These are phyloP conservation scores for Dendroctonus ponderosae DNA, from an alignment of 1,140 invertebrate species.

Conservation along the genomic window DNA sequence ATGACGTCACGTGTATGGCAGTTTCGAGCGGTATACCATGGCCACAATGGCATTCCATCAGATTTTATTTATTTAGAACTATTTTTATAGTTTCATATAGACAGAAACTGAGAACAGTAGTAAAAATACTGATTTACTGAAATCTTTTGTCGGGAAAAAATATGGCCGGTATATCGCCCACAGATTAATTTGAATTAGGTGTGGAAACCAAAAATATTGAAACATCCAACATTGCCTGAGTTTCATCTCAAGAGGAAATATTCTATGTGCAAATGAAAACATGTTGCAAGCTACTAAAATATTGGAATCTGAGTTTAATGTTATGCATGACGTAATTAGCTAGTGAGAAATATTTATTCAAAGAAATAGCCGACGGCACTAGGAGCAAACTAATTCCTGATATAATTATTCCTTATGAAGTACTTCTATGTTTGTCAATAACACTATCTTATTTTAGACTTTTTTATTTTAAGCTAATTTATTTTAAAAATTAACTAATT, in stretches of 20 bases:
- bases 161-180: neutral
- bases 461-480: too few relatives aligned
- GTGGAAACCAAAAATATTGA: constrained; percentile 1
- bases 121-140: too few relatives aligned
- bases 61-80: too few relatives aligned
- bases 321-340: neutral
- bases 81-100: too few relatives aligned
- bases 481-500: too few relatives aligned
- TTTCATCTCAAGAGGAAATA: constrained; percentile 6
- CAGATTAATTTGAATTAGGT: constrained; percentile 6
- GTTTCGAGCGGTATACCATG: too few relatives aligned
- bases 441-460: neutral
- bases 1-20: too few relatives aligned
- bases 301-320: constrained; percentile 3
- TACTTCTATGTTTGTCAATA: constrained; percentile 3
- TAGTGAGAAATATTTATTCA: constrained; percentile 4
- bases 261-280: neutral
- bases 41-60: too few relatives aligned
- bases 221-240: neutral
- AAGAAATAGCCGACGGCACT: neutral
- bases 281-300: constrained; percentile 3
- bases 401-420: neutral
- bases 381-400: neutral
- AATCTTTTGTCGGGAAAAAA: too few relatives aligned
- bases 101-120: too few relatives aligned